Conservation (phyloP, 2,113 vertebrate genomes). For the Gadus macrocephalus region DNA sequence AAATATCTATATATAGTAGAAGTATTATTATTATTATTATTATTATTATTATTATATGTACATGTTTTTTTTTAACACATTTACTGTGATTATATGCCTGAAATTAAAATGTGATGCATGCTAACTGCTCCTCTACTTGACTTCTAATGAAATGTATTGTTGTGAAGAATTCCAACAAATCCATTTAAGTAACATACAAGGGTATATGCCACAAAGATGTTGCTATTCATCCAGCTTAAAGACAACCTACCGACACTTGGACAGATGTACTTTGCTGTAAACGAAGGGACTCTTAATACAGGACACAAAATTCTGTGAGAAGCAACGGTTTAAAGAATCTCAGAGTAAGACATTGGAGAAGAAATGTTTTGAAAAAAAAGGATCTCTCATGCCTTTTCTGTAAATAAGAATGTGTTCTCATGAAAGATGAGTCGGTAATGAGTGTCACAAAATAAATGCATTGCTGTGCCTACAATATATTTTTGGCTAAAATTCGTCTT, state of each 20-base stretch:
- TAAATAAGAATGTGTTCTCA: slow-evolving; percentile 20
- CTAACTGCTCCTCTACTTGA: slow-evolving; percentile 58
- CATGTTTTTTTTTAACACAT: slow-evolving; percentile 57
- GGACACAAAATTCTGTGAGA: no score
- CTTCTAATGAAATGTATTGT: slow-evolving; percentile 68
- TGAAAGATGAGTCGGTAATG: slow-evolving; percentile 25
- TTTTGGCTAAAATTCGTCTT: background rate
- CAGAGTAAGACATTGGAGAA: no score
- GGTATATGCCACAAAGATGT: no score
- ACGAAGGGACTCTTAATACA: no score
- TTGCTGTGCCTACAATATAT: background rate
- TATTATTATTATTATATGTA: slow-evolving; percentile 51
- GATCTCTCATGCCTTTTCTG: background rate
- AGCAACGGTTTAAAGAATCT: no score
- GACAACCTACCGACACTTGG: no score
- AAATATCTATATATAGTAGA: slow-evolving; percentile 13
- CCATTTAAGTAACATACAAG: no score
- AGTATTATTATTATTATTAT: slow-evolving; percentile 19
- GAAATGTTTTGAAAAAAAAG: slow-evolving; percentile 1
- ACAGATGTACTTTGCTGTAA: no score
- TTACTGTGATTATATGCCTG: slow-evolving; percentile 70
- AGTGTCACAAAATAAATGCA: slow-evolving; percentile 20
- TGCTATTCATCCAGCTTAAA: no score
- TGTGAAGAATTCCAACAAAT: slow-evolving; percentile 27
- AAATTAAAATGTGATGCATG: slow-evolving; percentile 71